phyloP scores from a whole-genome alignment of 1,140 invertebrate species.

The Neodiprion pinetum region DNA sequence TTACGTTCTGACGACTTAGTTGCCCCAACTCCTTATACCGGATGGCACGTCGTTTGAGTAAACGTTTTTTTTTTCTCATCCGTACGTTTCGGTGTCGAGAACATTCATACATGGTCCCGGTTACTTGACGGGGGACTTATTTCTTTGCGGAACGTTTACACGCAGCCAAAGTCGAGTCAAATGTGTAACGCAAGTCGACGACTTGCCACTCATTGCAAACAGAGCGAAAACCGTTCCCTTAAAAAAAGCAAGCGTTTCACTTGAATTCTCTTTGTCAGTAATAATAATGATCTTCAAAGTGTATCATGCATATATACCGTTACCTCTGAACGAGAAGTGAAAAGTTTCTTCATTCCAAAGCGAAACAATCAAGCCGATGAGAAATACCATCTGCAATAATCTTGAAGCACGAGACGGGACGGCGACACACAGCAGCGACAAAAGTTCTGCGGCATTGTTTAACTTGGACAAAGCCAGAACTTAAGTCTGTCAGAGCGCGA shows the following conservation, averaged over 20 bases:
- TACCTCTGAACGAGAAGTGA: background rate
- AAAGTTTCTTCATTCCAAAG: background rate
- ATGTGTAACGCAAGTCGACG: too few relatives aligned
- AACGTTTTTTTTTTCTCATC: background rate
- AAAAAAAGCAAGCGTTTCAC: too few relatives aligned
- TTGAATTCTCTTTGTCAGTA: too few relatives aligned
- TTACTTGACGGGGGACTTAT: background rate
- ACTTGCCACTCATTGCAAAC: too few relatives aligned
- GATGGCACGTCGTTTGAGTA: background rate
- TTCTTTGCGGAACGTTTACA: background rate
- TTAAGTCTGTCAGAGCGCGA: background rate
- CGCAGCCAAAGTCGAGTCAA: too few relatives aligned
- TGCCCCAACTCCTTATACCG: background rate
- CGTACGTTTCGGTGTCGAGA: background rate
- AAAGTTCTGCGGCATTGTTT: constrained; percentile 12
- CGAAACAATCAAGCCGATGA: background rate
- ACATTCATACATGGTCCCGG: background rate
- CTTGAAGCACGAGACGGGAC: background rate
- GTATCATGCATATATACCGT: too few relatives aligned
- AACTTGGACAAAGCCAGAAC: constrained; percentile 15
- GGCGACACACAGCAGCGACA: constrained; percentile 1
- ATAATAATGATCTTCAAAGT: too few relatives aligned
- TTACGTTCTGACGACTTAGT: background rate
- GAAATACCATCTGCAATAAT: constrained; percentile 15
- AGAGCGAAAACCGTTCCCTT: too few relatives aligned